Evolutionary conservation across 2,113 vertebrate genomes (phyloP).

Genomic region (Agelaius phoeniceus): DNA sequence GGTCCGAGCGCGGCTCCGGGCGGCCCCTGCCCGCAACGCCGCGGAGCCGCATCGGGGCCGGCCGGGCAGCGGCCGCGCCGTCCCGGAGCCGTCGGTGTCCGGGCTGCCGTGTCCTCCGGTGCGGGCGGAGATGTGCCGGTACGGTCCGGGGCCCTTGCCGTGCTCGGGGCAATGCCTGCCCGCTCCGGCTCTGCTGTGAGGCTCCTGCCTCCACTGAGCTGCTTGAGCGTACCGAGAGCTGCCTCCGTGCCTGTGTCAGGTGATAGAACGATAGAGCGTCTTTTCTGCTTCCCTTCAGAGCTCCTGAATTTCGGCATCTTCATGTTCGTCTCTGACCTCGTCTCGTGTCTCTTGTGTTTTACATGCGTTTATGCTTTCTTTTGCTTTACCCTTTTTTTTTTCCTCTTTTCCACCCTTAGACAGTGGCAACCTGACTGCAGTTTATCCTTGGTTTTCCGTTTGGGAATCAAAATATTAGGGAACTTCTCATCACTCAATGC

Average conservation of each 20-base stretch:
- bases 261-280: neutral
- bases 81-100: neutral
- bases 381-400: neutral
- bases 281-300: neutral
- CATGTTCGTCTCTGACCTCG: neutral
- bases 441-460: neutral
- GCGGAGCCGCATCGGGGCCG: neutral
- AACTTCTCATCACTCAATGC: neutral
- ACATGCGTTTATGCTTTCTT: neutral
- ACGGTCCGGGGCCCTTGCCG: neutral
- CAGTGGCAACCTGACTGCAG: neutral
- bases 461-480: neutral
- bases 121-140: neutral
- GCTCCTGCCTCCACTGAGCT: neutral
- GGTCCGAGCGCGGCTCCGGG: too few species aligned
- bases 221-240: neutral
- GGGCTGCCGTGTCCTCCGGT: neutral
- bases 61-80: neutral
- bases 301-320: neutral
- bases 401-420: accelerated
- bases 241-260: neutral
- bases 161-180: accelerated
- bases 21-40: neutral
- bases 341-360: neutral
- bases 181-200: neutral